Percentiles rank a stretch among this genome's conserved stretches.
Evolutionary conservation across 2,888 invertebrate species (phyloP).

Genomic region (Hirtodrosophila duncani): DNA sequence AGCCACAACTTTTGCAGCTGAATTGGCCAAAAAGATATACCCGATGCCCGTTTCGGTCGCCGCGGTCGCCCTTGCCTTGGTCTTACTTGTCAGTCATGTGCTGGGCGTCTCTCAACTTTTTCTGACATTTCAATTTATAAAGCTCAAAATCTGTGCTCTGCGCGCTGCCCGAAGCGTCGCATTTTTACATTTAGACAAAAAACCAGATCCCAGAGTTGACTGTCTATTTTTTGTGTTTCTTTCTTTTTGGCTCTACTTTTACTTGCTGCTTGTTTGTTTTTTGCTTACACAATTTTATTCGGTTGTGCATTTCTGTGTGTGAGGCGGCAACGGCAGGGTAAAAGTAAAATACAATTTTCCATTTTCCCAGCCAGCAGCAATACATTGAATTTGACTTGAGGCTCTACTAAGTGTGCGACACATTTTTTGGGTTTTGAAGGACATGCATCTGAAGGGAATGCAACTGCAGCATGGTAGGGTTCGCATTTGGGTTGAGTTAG

Average conservation of each 20-base stretch:
- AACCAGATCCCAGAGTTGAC: slow-evolving; percentile 21
- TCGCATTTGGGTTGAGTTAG: too few species aligned
- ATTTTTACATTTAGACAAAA: slow-evolving; percentile 55
- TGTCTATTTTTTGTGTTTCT: slow-evolving; percentile 15
- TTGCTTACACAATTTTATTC: too few species aligned
- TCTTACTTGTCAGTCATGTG: slow-evolving; percentile 53
- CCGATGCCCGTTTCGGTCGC: slow-evolving; percentile 8
- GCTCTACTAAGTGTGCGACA: too few species aligned
- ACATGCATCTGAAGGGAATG: too few species aligned
- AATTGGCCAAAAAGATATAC: slow-evolving; percentile 26
- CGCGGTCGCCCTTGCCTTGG: slow-evolving; percentile 2
- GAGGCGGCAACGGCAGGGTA: slow-evolving; percentile 36
- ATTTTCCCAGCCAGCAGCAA: slow-evolving; percentile 52
- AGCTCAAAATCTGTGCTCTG: slow-evolving; percentile 69
- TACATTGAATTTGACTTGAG: slow-evolving; percentile 55
- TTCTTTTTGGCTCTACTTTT: slow-evolving; percentile 6
- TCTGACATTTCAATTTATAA: slow-evolving; percentile 72
- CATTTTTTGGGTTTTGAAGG: too few species aligned
- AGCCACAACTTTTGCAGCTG: slow-evolving; percentile 43
- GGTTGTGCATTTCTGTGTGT: too few species aligned
- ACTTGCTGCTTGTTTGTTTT: not conserved
- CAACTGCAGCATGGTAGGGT: too few species aligned
- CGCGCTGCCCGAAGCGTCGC: slow-evolving; percentile 58
- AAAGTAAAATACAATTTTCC: slow-evolving; percentile 59
- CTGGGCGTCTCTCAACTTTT: slow-evolving; percentile 54